Conservation (phyloP, 2,113 vertebrate genomes). For the Sinocyclocheilus grahami region DNA sequence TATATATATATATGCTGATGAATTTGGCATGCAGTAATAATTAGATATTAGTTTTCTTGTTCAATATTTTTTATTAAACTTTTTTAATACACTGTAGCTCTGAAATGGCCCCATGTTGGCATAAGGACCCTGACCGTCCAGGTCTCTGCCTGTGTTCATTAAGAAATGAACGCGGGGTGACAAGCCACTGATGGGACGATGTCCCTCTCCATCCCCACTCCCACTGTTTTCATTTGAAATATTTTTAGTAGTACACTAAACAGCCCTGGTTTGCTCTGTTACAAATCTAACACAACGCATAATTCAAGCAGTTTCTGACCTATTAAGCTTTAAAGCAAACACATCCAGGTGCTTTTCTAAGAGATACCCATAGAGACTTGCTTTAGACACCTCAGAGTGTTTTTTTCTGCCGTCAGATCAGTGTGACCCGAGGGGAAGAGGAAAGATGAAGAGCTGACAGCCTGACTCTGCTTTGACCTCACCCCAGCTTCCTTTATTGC, state of each 20-base stretch:
- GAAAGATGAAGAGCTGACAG: conserved; percentile 24
- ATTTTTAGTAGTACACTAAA: no score
- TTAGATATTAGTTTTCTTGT: not conserved
- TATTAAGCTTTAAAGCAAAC: not conserved
- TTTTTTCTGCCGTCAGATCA: not conserved
- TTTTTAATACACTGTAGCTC: not conserved
- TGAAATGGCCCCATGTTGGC: not conserved
- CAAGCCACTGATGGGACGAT: no score
- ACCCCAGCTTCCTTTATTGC: conserved; percentile 34
- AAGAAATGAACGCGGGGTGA: no score
- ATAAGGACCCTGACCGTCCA: not conserved
- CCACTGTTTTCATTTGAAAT: no score
- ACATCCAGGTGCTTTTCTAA: conserved; percentile 23
- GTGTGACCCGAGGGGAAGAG: not conserved
- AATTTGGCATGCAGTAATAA: not conserved
- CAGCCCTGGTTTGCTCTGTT: not conserved
- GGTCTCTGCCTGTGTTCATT: no score
- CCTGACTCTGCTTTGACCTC: conserved; percentile 13
- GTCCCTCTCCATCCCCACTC: no score
- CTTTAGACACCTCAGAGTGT: not conserved
- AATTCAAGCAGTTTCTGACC: conserved; percentile 16
- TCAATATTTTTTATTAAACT: not conserved
- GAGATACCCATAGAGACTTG: conserved; percentile 14
- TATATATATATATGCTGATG: not conserved
- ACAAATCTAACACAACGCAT: not conserved